Evolutionary conservation across 2,888 invertebrate genomes (phyloP), one percentile per base, ranked within the genome.

Genomic region (Laspeyria flexula): DNA sequence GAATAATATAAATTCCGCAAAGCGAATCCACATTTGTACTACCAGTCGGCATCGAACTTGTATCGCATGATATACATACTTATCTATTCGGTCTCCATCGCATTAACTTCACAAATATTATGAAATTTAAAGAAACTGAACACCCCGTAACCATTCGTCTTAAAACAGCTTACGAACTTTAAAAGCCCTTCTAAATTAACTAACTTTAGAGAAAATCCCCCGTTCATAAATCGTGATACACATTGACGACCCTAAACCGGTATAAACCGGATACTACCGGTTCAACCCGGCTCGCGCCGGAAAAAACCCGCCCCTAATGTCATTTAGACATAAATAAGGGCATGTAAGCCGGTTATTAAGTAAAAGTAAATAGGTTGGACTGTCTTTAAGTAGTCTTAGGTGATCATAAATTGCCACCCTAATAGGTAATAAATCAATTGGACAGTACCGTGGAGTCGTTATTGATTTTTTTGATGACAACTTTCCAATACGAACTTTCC

Each of bases 311-410:
- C 40, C 42, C 56, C 53, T 39, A 5, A 13, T 30, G 33, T 30
- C 37, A 55, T 60, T 66, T 39, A 33, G 52, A 71, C 71, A 74
- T 78, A 77, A 77, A 78, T 78, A 71, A 74, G 60, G 63, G 60
- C 55, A 69, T 60, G 69, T 75, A 73, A 77, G 73, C 74, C 67
- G 43, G 73, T 79, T 77, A 79, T 73, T 77, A 77, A 75, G 71
- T 72, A 67, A 55, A 73, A 77, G 62, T 80, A 81, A 81, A 80
- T 82, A 81, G 79, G 72, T 73, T 78, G 50, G 40, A 71, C 51
- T 65, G 59, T 64, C 52, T 57, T 72, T 69, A 71, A 57, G 56
- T 50, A 64, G 55, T 57, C 64, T 68, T 70, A 55, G 57, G 58
- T 57, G 59, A 67, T 62, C 54, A 71, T 69, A 71, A 69, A 69